Evolutionary conservation across 2,113 vertebrate species (phyloP), one percentile per base, ranked within the genome.

Genomic region (Panurus biarmicus): DNA sequence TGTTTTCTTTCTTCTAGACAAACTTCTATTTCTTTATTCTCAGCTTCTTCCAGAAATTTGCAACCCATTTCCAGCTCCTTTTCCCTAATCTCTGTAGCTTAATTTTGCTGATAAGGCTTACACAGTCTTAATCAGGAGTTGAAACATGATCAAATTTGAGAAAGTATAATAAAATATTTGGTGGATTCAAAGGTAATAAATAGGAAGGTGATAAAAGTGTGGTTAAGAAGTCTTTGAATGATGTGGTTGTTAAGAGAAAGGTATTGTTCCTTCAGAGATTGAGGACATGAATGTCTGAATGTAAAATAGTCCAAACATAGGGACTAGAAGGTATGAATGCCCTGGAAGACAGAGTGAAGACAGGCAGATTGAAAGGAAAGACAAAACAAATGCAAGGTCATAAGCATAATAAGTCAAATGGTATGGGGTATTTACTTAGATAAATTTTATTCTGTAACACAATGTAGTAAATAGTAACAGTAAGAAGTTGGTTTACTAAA

Each of bases 291-390:
- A 11, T 83, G 40, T 83, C 45, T 82, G 28, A 51, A 28, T 57
- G 56, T 69, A 62, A 58, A 65, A 42, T 14, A 20, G 35, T 12
- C 31, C 40, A 58, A 35, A 38, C 0, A 0, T 25, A 38, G 38
- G 31, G 18, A 78, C 35, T 29, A 72, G 53, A 89, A 84, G 51
- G 35, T 19, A 42, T 56, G 51, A 38, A 66, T 77, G 38, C 15
- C 19, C 21, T 81, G 56, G 26, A 70, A 67, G 42, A 29, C 25
- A 51, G 14, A 47, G 13, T 1, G 3, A 76, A 20, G 35, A 48
- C 35, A 71, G 28, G 14, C 12, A 57, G 35, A 47, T 35, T 73
- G 38, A 42, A 88, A 76, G 48, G 36, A 57, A 66, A 60, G 42
- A 50, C 45, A 50, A 73, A 90, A 29, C 20, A 87, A 83, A 76